Conservation (phyloP, 1,140 invertebrate species). For the Drosophila burlai region DNA sequence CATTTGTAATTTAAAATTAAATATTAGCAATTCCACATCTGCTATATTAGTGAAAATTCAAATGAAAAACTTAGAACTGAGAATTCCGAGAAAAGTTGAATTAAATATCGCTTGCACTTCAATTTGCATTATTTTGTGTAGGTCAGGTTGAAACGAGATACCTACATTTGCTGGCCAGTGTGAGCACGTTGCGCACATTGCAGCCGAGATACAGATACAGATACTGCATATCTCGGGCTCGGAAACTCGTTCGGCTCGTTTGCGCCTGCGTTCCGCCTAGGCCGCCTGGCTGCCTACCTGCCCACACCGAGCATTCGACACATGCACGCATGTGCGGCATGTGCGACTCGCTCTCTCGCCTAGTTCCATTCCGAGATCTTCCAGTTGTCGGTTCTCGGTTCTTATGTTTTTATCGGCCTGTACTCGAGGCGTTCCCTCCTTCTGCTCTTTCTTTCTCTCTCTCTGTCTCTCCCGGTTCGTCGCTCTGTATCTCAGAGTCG, state of each 20-base stretch:
- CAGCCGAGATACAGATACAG: slow-evolving; percentile 49
- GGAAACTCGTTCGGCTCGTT: slow-evolving; percentile 75
- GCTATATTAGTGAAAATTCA: not conserved
- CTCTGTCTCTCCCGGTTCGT: not conserved
- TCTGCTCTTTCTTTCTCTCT: not conserved
- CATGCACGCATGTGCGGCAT: slow-evolving; percentile 59
- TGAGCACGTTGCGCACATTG: slow-evolving; percentile 39
- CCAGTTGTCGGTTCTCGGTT: slow-evolving; percentile 13
- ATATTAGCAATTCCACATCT: not conserved
- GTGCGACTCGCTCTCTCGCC: slow-evolving; percentile 28
- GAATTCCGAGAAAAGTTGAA: not conserved
- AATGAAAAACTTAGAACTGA: too few relatives aligned
- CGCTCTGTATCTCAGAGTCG: slow-evolving; percentile 11
- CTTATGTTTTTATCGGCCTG: slow-evolving; percentile 70
- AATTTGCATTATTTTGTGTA: not conserved
- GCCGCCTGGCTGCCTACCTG: slow-evolving; percentile 28
- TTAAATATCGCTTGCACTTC: not conserved
- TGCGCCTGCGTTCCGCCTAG: slow-evolving; percentile 43
- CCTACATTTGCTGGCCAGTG: slow-evolving; percentile 29
- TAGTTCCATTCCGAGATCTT: slow-evolving; percentile 31
- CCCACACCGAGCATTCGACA: slow-evolving; percentile 29
- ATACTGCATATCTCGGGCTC: slow-evolving; percentile 46
- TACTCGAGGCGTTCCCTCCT: slow-evolving; percentile 40
- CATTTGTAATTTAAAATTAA: not conserved
- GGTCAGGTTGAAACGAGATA: slow-evolving; percentile 3